Base-by-base conservation (phyloP, 30 jellyfish, hydroid and myxozoan genomes). In the Aurelia sp. region DNA sequence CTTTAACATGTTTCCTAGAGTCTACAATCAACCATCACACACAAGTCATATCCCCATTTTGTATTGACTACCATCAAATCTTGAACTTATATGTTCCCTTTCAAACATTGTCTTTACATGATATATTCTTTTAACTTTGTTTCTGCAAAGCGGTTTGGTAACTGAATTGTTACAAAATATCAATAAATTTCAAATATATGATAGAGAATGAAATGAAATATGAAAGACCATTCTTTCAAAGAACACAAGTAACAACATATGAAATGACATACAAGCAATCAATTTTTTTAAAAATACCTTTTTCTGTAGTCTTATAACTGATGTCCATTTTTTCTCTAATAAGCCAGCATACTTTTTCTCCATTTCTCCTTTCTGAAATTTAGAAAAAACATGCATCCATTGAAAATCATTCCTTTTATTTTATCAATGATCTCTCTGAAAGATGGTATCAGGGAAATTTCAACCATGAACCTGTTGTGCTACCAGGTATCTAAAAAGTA, bases 311-410 rank as follows among this genome's bases (percentile, higher is more conserved):
- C 99, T 76, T 47, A 94, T 90, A 33, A 94, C 99, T 51, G 99
- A 94, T 37, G 99, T 94, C 99, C 99, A 94, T 79, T 94, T 94
- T 80, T 89, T 94, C 73, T 94, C 99, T 81, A 94, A 71, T 15
- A 94, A 81, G 50, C 96, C 96, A 16, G 94, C 94, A 86, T 76
- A 94, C 83, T 89, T 94, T 78, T 94, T 94, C 79, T 94, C 99
- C 37, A 94, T 89, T 48, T 94, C 99, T 77, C 93, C 90, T n/a
- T 66, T 84, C 99, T 94, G 68, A 27, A 73, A 51, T 22, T 9
- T 7, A 13, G 15, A 44, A 44, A 0, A 27, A 19, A 79, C 33
- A 64, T 11, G 23, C 11, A 62, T 21, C 0, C 5, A 18, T 13
- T 58, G 17, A 18, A 7, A 21, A 4, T 18, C 3, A 18, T 12